phyloP scores from a whole-genome alignment of 2,888 invertebrate genomes.

The Gasteruption jaculator region DNA sequence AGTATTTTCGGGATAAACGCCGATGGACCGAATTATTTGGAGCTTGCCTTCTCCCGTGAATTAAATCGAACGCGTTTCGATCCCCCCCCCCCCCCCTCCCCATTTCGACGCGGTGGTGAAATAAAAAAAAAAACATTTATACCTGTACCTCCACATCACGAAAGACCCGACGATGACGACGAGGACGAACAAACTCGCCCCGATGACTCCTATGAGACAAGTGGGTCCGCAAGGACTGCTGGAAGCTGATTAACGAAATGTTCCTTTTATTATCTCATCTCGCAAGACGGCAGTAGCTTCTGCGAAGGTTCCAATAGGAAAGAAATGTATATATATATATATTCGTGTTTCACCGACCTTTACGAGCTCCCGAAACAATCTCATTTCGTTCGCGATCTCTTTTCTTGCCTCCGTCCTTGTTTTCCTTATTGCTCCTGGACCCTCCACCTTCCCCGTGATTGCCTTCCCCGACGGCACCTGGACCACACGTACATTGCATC shows the following conservation, averaged over 20 bases:
- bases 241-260: slow-evolving; percentile 27
- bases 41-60: no score
- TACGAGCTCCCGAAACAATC: slow-evolving; percentile 32
- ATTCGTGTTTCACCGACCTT: slow-evolving; percentile 31
- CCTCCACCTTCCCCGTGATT: slow-evolving; percentile 16
- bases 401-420: slow-evolving; percentile 21
- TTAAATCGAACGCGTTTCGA: no score
- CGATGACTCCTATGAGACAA: slow-evolving; percentile 52
- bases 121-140: no score
- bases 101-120: no score
- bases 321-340: background rate
- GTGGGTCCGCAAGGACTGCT: slow-evolving; percentile 49
- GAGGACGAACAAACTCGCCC: slow-evolving; percentile 48
- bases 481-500: slow-evolving; percentile 52
- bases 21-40: no score
- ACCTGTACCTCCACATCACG: slow-evolving; percentile 43
- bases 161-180: slow-evolving; percentile 38
- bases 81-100: no score
- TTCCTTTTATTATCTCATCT: no score
- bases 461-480: slow-evolving; percentile 26
- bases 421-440: slow-evolving; percentile 19
- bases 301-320: no score
- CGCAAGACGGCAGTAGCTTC: no score
- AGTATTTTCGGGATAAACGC: no score
- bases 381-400: slow-evolving; percentile 31